Conservation (phyloP, 2,888 invertebrate genomes). For the Erpobdella octoculata region DNA sequence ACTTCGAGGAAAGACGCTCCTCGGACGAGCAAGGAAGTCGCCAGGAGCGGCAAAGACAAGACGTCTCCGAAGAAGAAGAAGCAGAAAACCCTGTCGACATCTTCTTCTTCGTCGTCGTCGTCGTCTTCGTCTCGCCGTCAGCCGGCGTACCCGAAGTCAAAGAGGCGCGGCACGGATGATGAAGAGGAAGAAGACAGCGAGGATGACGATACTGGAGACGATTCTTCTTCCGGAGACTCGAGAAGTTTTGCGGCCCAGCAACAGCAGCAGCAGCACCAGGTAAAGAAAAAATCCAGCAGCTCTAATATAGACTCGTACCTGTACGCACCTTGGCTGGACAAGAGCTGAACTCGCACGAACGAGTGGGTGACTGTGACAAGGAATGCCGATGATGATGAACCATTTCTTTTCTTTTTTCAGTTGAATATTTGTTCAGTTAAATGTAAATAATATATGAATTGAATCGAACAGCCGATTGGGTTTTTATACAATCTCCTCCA, state of each 20-base stretch:
- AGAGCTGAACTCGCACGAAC: too few relatives aligned
- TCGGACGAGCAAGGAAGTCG: neutral
- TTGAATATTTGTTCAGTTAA: too few relatives aligned
- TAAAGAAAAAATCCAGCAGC: neutral
- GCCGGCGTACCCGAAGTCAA: neutral
- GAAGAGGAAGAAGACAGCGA: neutral
- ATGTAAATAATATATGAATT: too few relatives aligned
- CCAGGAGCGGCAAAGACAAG: neutral
- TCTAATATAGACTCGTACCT: constrained; percentile 7
- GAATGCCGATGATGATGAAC: too few relatives aligned
- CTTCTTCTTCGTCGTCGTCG: neutral
- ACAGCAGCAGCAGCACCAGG: neutral
- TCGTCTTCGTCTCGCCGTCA: neutral
- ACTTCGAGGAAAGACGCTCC: too few relatives aligned
- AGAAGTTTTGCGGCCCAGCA: neutral
- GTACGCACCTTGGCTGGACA: constrained; percentile 18
- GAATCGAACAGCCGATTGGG: too few relatives aligned
- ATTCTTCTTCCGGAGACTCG: neutral
- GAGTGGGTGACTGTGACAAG: too few relatives aligned
- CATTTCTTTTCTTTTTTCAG: too few relatives aligned
- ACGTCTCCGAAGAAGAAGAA: neutral
- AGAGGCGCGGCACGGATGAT: neutral
- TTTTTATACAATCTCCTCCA: too few relatives aligned
- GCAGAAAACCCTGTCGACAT: neutral
- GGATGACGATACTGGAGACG: neutral